These are phyloP conservation scores for Gymnogyps californianus DNA, from an alignment of 2,113 vertebrate genomes.

Conservation along the genomic window DNA sequence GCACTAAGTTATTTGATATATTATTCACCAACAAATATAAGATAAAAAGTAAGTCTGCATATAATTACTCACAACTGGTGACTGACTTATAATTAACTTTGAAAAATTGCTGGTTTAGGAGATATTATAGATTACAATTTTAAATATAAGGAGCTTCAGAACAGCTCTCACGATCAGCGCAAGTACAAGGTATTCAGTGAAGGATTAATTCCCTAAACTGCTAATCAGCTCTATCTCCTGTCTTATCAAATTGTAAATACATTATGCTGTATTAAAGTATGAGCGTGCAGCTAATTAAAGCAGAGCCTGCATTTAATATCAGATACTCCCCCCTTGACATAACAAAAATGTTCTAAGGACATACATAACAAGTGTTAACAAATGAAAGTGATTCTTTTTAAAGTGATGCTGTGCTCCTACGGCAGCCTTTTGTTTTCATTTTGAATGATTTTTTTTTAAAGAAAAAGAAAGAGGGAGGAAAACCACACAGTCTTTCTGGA, in stretches of 20 bases:
- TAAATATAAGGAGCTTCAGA: conserved; percentile 47
- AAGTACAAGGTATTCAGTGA: conserved; percentile 40
- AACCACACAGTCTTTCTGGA: not conserved
- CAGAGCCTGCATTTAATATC: conserved; percentile 18
- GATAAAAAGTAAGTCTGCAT: conserved; percentile 34
- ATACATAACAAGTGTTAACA: not conserved
- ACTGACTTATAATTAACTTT: conserved; percentile 66
- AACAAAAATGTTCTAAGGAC: conserved; percentile 21
- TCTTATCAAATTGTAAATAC: conserved; percentile 64
- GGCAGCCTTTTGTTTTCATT: not conserved
- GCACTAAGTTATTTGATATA: not conserved
- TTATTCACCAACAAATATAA: conserved; percentile 42
- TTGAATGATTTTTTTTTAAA: not conserved
- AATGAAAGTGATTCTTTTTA: not conserved
- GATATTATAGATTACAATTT: conserved; percentile 38
- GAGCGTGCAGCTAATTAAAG: conserved; percentile 50
- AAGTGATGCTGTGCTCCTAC: not conserved
- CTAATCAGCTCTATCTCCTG: conserved; percentile 45
- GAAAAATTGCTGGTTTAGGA: conserved; percentile 56
- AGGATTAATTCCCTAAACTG: conserved; percentile 47
- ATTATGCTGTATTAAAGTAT: conserved; percentile 50
- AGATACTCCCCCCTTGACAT: not conserved
- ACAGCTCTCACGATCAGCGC: conserved; percentile 20
- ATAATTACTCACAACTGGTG: conserved; percentile 45
- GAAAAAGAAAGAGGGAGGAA: not conserved